Conservation (phyloP, 2,797 vertebrate species). For the Toxotes lorentzi region DNA sequence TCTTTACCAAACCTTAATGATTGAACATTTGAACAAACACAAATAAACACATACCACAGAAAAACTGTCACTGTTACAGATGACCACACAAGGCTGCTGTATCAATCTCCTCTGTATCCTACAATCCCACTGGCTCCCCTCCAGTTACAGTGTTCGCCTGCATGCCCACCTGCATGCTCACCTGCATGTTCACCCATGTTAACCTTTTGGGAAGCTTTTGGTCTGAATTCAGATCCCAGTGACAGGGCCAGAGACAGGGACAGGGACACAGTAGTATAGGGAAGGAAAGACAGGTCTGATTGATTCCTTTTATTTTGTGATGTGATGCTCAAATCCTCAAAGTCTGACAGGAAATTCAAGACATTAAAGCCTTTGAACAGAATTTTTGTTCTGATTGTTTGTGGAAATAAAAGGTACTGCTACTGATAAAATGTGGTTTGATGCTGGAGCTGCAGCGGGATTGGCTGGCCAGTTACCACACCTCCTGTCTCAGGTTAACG, state of each 20-base stretch:
- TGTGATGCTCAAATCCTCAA: not conserved
- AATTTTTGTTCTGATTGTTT: not conserved
- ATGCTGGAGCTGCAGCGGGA: not conserved
- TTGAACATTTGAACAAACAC: not conserved
- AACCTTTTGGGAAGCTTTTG: not conserved
- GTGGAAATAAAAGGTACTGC: not conserved
- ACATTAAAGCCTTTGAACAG: not conserved
- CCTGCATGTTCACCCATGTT: too few species aligned
- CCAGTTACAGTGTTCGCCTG: not conserved
- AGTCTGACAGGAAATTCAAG: not conserved
- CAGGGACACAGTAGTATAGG: not conserved
- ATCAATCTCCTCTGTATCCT: not conserved
- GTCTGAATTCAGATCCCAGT: not conserved
- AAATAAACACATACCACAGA: not conserved
- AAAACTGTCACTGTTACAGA: not conserved
- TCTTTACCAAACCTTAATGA: not conserved
- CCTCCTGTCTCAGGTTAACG: constrained; percentile 11
- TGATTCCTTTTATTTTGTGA: not conserved
- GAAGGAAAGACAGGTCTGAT: not conserved
- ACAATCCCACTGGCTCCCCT: not conserved
- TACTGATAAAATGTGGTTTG: not conserved
- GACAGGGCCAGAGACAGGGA: too few species aligned
- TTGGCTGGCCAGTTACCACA: not conserved
- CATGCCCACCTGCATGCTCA: too few species aligned
- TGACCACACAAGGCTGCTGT: constrained; percentile 58